Conservation (phyloP, 1,140 invertebrate genomes). For the Drosophila ercepeae region DNA sequence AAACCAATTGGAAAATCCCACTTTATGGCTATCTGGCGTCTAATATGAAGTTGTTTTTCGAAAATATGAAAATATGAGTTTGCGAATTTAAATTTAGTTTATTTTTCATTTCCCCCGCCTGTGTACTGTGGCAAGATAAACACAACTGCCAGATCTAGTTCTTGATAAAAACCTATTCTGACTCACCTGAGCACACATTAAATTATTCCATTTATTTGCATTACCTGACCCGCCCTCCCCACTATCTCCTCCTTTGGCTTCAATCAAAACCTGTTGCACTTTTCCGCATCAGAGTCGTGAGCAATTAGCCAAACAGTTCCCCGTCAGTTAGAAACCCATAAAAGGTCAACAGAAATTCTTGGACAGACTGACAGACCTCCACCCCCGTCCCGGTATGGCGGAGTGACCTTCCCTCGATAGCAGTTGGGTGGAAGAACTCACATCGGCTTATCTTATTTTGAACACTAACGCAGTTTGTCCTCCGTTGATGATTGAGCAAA, state of each 20-base stretch:
- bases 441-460: conserved; percentile 54
- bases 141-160: conserved; percentile 21
- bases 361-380: conserved; percentile 8
- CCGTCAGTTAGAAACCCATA: conserved; percentile 52
- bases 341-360: conserved; percentile 48
- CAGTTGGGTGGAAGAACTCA: conserved; percentile 32
- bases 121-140: conserved; percentile 16
- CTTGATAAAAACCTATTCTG: conserved; percentile 14
- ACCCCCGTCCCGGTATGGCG: not conserved
- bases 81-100: conserved; percentile 16
- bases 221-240: not conserved
- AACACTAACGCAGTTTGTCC: conserved; percentile 46
- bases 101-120: not conserved
- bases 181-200: conserved; percentile 19
- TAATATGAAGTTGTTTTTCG: conserved; percentile 6
- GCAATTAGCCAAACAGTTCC: conserved; percentile 68
- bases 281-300: conserved; percentile 71
- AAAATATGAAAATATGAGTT: conserved; percentile 1
- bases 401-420: too few species aligned
- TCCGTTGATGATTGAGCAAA: conserved; percentile 51
- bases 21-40: not conserved
- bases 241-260: not conserved
- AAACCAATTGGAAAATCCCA: too few species aligned
- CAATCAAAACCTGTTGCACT: conserved; percentile 66
- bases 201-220: conserved; percentile 39